Conservation (phyloP, 2,888 invertebrate genomes). For the Eristalis intricaria region DNA sequence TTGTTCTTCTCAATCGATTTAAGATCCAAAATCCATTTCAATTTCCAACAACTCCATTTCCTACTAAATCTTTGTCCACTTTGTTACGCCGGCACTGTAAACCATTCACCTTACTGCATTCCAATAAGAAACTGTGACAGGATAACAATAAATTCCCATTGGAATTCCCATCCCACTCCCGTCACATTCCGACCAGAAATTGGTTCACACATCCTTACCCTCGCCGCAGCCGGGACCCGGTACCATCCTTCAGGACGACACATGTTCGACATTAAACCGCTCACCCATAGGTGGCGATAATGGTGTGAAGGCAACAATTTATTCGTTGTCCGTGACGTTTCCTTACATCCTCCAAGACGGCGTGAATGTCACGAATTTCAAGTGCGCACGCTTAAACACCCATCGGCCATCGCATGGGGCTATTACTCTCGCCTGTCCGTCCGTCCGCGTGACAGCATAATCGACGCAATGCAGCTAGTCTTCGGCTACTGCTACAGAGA, state of each 20-base stretch:
- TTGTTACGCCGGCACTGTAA: background rate
- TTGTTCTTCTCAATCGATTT: no score
- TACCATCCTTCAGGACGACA: background rate
- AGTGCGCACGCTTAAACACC: conserved; percentile 10
- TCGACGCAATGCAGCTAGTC: background rate
- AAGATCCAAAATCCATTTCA: no score
- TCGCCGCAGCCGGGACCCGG: background rate
- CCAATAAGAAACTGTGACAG: conserved; percentile 6
- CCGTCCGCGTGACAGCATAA: background rate
- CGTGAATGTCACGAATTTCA: background rate
- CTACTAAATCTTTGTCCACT: background rate
- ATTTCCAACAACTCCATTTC: no score
- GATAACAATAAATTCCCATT: background rate
- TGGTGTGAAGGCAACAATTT: conserved; percentile 55
- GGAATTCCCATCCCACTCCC: conserved; percentile 4
- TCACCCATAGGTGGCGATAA: conserved; percentile 51
- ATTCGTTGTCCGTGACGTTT: conserved; percentile 37
- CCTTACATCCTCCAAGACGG: conserved; percentile 29
- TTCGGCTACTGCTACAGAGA: background rate
- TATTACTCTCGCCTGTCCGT: conserved; percentile 61
- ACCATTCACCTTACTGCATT: background rate
- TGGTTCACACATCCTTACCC: background rate
- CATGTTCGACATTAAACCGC: conserved; percentile 21
- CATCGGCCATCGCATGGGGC: conserved; percentile 25
- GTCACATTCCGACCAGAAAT: background rate